Conservation (phyloP, 2,113 vertebrate species). For the Callipepla californica region DNA sequence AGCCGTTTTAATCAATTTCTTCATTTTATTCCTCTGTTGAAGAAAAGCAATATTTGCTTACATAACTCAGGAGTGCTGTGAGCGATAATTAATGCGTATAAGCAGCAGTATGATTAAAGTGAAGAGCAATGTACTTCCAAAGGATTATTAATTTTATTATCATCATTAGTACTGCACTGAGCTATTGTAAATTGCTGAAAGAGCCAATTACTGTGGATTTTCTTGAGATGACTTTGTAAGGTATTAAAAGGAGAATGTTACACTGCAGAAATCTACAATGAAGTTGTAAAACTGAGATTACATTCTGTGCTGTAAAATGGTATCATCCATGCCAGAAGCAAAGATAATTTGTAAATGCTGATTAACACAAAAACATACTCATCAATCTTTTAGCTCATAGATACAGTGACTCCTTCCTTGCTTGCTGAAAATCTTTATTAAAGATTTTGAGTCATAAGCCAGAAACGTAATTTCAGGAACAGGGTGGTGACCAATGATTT, state of each 20-base stretch:
- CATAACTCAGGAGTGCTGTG: background rate
- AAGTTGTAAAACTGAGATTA: slow-evolving; percentile 42
- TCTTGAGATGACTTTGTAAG: slow-evolving; percentile 46
- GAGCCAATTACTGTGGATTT: slow-evolving; percentile 15
- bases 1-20: slow-evolving; percentile 4
- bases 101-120: slow-evolving; percentile 21
- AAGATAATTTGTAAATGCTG: slow-evolving; percentile 3
- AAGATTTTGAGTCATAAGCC: background rate
- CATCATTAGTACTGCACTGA: background rate
- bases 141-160: slow-evolving; percentile 59
- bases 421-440: background rate
- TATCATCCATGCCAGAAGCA: background rate
- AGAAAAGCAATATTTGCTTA: slow-evolving; percentile 57
- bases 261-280: slow-evolving; percentile 15
- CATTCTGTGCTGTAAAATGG: background rate
- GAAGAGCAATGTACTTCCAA: slow-evolving; percentile 35
- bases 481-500: background rate
- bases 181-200: slow-evolving; percentile 50
- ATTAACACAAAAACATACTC: background rate
- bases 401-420: background rate
- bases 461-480: background rate
- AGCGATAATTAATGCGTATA: slow-evolving; percentile 44
- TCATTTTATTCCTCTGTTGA: slow-evolving; percentile 10
- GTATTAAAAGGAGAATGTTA: slow-evolving; percentile 26
- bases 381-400: background rate